Percentiles rank a stretch among this genome's conserved stretches.
phyloP scores from a whole-genome alignment of 1,140 invertebrate species.

The Rhizoglyphus robini region DNA sequence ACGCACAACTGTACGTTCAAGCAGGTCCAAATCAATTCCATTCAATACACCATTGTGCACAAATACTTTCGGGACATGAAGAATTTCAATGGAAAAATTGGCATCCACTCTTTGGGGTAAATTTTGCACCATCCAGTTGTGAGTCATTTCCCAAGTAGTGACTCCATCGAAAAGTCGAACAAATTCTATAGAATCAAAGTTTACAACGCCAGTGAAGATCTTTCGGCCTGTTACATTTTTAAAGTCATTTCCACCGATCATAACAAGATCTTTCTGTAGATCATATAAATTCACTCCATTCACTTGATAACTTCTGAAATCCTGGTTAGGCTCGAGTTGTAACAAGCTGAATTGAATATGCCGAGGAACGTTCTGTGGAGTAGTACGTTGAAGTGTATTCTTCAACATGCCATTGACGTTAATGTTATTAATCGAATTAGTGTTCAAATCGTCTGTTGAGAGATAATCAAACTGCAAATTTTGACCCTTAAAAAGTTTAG shows the following conservation, averaged over 20 bases:
- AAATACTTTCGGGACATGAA: neutral
- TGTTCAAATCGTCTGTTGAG: neutral
- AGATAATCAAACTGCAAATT: neutral
- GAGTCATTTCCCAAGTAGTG: slow-evolving; percentile 8
- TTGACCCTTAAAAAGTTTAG: neutral
- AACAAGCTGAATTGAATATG: slow-evolving; percentile 1
- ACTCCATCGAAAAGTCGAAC: slow-evolving; percentile 20
- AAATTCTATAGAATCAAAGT: slow-evolving; percentile 21
- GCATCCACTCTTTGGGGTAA: slow-evolving; percentile 18
- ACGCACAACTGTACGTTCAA: neutral
- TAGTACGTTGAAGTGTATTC: neutral
- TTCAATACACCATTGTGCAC: neutral
- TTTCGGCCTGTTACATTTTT: slow-evolving; percentile 19
- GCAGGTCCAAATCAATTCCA: neutral
- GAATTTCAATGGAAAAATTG: neutral
- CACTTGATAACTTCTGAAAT: neutral
- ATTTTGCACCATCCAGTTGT: slow-evolving; percentile 24
- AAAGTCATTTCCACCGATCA: neutral
- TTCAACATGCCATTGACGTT: neutral
- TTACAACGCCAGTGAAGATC: slow-evolving; percentile 6
- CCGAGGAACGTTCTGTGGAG: neutral
- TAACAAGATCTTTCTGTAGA: neutral
- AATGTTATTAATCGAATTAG: neutral
- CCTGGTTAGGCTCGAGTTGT: neutral
- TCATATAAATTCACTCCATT: neutral